Evolutionary conservation across 2,888 invertebrate genomes (phyloP).

Genomic region (Nematopogon swammerdamellus): DNA sequence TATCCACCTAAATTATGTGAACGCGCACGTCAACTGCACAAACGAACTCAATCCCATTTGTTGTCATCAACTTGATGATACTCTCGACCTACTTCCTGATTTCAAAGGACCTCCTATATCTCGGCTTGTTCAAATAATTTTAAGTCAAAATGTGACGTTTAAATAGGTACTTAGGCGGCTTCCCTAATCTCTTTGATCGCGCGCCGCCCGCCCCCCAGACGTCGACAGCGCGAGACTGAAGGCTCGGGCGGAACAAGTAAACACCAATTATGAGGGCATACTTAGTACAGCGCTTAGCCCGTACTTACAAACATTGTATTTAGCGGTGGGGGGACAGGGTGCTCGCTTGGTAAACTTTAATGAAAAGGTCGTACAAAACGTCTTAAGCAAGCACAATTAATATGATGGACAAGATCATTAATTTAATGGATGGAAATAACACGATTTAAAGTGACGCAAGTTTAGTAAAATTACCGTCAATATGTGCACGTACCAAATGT

Average conservation of each 20-base stretch:
- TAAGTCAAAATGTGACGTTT: background rate
- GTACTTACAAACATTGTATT: background rate
- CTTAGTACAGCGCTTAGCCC: background rate
- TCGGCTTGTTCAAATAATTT: background rate
- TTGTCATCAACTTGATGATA: too few relatives aligned
- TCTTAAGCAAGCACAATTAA: too few relatives aligned
- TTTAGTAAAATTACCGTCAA: too few relatives aligned
- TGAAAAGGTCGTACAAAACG: background rate
- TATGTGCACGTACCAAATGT: too few relatives aligned
- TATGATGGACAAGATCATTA: too few relatives aligned
- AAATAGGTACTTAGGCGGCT: background rate
- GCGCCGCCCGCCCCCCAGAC: background rate
- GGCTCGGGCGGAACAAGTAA: background rate
- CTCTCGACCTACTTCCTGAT: too few relatives aligned
- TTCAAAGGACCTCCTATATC: background rate
- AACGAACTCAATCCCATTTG: too few relatives aligned
- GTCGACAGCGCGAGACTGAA: background rate
- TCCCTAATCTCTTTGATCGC: background rate
- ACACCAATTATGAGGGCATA: background rate
- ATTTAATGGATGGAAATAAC: too few relatives aligned
- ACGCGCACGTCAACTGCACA: too few relatives aligned
- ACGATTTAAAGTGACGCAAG: too few relatives aligned
- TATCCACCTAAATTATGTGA: too few relatives aligned
- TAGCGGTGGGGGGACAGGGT: background rate
- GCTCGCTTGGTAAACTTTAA: background rate